Base-by-base conservation (phyloP, 2,888 invertebrate genomes). In the Hemaris fuciformis region DNA sequence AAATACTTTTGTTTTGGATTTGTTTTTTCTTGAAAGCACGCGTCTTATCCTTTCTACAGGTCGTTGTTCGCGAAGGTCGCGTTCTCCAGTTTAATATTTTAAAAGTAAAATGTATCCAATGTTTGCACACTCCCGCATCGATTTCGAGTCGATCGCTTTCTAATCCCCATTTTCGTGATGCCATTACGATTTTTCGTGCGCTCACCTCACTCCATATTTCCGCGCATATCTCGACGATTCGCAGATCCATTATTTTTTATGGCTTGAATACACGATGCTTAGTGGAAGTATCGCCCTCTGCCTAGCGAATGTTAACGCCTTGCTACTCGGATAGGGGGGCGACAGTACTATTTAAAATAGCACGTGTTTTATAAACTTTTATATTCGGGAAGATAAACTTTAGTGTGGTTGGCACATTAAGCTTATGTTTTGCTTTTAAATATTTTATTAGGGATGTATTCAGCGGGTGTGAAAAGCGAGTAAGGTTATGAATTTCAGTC, bases 181-280 rank as follows among this genome's bases (percentile, higher is more conserved):
- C 90, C 87, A 89, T 92, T 92, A 91, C 90, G 90, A 91, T 91
- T 89, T 89, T 88, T 88, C 82, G 83, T 84, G 80, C 88, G 89
- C 87, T 85, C 85, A 89, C 89, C 89, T 89, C 86, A 79, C 89
- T 87, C 90, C 88, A 90, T 89, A 91, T 91, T 92, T 91, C 88
- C 86, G 88, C 85, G 89, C 90, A 90, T 92, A 92, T 92, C 92
- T 84, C 89, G 85, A 84, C 89, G 88, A 91, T 91, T 91, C 87
- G 85, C 81, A 89, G 90, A 91, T 89, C 90, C 91, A 92, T 92
- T 92, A 92, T 91, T 91, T 92, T 92, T 92, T 92, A 92, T 92
- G 84, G 87, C 78, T 80, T 77, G 88, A 90, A 87, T 89, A 90
- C 89, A 90, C 84, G 88, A 79, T 80, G 87, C 85, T 88, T 86